A percentile compares a stretch with the other conserved stretches of the same genome.
phyloP scores from a whole-genome alignment of 2,113 vertebrate species.

The Empidonax alnorum region DNA sequence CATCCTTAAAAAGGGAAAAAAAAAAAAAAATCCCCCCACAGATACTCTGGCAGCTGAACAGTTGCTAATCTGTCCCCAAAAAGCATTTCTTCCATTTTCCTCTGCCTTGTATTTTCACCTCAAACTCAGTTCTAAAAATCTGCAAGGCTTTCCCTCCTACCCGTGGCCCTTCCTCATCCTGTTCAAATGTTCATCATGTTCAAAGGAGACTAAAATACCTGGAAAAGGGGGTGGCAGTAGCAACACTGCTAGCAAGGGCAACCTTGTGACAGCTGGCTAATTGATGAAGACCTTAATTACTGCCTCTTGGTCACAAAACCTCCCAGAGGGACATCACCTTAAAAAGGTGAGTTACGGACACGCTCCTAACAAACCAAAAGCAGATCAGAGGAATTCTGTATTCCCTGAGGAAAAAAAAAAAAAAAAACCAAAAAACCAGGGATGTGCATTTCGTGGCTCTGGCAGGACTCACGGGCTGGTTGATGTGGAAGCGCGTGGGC shows the following conservation, averaged over 20 bases:
- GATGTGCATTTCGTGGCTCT: too few species aligned
- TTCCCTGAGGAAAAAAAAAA: background rate
- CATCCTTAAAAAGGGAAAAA: background rate
- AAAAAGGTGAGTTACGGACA: rapidly evolving
- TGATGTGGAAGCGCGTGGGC: constrained; percentile 96
- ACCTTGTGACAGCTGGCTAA: background rate
- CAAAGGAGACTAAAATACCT: background rate
- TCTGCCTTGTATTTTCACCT: background rate
- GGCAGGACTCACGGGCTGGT: too few species aligned
- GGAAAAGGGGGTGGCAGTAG: background rate
- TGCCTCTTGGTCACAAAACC: background rate
- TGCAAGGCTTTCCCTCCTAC: background rate
- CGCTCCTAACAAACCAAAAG: background rate
- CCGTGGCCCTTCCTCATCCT: background rate
- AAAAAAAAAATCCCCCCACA: background rate
- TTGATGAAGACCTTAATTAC: background rate
- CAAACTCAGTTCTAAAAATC: background rate
- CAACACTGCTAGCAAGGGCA: background rate
- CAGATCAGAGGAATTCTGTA: background rate
- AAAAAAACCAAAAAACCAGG: too few species aligned
- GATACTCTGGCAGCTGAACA: background rate
- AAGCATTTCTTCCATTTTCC: background rate
- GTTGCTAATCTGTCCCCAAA: background rate
- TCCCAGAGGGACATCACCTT: background rate
- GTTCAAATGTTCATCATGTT: too few species aligned